Evolutionary conservation across 2,113 vertebrate species (phyloP).

Genomic region (Bufo gargarizans): DNA sequence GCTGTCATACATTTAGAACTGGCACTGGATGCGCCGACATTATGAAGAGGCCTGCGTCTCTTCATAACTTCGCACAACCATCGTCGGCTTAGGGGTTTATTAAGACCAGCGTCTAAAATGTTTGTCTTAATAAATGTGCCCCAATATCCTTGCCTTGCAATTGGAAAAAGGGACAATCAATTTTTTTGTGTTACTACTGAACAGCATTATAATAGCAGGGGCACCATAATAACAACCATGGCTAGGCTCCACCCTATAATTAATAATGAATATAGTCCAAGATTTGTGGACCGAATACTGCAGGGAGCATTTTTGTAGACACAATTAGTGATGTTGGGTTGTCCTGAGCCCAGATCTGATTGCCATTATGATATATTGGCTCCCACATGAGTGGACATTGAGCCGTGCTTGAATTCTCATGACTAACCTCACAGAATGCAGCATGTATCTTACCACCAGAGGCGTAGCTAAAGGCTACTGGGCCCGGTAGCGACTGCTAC

Average conservation of each 20-base stretch:
- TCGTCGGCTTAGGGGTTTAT: too few species aligned
- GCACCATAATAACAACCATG: not conserved
- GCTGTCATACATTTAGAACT: too few species aligned
- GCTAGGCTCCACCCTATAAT: not conserved
- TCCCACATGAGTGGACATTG: slow-evolving; percentile 8
- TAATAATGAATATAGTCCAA: not conserved
- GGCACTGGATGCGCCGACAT: too few species aligned
- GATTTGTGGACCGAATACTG: not conserved
- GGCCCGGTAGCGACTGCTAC: too few species aligned
- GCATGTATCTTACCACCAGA: not conserved
- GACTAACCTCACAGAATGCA: not conserved
- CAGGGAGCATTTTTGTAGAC: not conserved
- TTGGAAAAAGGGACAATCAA: too few species aligned
- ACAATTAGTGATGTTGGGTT: not conserved
- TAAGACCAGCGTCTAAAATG: too few species aligned
- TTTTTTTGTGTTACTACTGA: not conserved
- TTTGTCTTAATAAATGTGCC: too few species aligned
- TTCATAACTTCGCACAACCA: too few species aligned
- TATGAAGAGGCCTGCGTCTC: too few species aligned
- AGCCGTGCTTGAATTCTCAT: slow-evolving; percentile 34
- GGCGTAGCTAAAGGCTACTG: too few species aligned
- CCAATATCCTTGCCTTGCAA: too few species aligned
- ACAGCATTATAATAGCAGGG: not conserved
- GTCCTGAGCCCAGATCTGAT: not conserved
- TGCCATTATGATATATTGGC: slow-evolving; percentile 44